A percentile compares a stretch with the other conserved stretches of the same genome.
Conservation (phyloP, 2,113 vertebrate genomes). For the Thamnophis sirtalis region DNA sequence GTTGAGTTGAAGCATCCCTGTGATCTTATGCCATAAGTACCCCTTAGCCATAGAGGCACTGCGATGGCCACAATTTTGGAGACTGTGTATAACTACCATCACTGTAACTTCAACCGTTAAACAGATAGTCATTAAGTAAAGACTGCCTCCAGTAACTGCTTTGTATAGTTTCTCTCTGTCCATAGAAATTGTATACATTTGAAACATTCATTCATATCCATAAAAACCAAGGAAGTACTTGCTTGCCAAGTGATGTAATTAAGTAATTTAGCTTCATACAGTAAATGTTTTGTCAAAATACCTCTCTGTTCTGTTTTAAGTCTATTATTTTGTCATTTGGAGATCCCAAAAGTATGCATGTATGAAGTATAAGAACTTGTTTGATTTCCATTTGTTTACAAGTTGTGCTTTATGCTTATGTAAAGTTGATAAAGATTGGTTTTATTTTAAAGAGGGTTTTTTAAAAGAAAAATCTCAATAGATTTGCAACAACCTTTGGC, state of each 20-base stretch:
- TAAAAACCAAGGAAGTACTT: not conserved
- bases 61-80: not conserved
- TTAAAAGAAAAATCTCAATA: conserved; percentile 51
- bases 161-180: not conserved
- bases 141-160: not conserved
- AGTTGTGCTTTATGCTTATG: not conserved
- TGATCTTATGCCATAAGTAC: not conserved
- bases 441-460: conserved; percentile 32
- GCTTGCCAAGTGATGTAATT: conserved; percentile 5
- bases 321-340: not conserved
- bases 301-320: not conserved
- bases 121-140: not conserved
- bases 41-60: not conserved
- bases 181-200: not conserved
- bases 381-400: not conserved
- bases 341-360: not conserved
- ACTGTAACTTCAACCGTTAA: not conserved
- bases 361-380: not conserved
- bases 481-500: conserved; percentile 42
- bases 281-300: not conserved
- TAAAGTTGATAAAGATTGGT: not conserved
- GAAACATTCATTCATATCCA: not conserved
- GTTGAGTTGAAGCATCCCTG: not conserved
- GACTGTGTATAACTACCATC: not conserved
- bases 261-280: not conserved